Evolutionary conservation across 1,140 invertebrate genomes (phyloP), one percentile per base, ranked within the genome.

Genomic region (Zelostemma sp.): DNA sequence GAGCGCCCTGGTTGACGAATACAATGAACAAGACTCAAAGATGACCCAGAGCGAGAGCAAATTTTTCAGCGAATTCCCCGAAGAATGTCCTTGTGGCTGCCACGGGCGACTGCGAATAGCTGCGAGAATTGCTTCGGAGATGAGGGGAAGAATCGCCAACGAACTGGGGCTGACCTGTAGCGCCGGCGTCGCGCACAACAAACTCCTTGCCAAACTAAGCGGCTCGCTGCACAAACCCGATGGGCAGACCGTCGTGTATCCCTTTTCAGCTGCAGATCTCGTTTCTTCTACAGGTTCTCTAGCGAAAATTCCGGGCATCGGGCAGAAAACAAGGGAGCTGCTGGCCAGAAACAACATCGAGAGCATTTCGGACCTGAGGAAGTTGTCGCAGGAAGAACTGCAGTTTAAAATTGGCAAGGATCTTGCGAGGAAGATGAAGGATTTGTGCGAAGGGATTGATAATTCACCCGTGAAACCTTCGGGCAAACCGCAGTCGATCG

Each of bases 171-270:
- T 95, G 33, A 94, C 93, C 5, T 90, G 89, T 72, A 93, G 93
- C 86, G 93, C 93, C 49, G 94, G 94, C 9, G 89, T 95, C 63
- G 89, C 91, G 28, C 91, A 94, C 67, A 96, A 95, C 78, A 96
- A 96, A 83, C 77, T 95, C 45, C 79, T 95, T 68, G 91, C 94
- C 1, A 95, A 96, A 83, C 81, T 96, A 28, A 90, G 89, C 14
- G 91, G 91, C 62, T 87, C 88, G 25, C 81, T 88, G 43, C 87
- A 94, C 72, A 93, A 93, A 81, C 92, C 94, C 1, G 91, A 95
- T 80, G 89, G 93, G 69, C 94, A 95, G 76, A 95, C 93, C 6
- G 85, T 91, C 11, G 80, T 95, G 46, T 93, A 90, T 63, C 92
- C 93, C 15, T 89, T 89, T 58, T 87, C 88, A 69, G 88, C 88